Evolutionary conservation across 2,888 invertebrate genomes (phyloP).

Genomic region (Xylophagus ater): DNA sequence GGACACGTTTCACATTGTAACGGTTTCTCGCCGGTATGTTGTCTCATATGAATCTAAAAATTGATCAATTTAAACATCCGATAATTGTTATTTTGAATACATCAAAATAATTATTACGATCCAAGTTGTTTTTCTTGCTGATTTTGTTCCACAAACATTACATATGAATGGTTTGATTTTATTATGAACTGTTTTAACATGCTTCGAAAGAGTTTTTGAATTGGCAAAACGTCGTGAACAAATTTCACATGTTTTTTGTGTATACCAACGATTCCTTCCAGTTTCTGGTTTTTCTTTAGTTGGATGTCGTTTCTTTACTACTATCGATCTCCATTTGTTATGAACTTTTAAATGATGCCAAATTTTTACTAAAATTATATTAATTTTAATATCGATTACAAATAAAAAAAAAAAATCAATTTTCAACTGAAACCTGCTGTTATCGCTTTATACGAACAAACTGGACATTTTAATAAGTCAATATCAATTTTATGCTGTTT

Average conservation of each 20-base stretch:
- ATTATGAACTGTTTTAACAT: conserved; percentile 60
- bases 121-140: conserved; percentile 58
- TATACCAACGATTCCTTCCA: conserved; percentile 40
- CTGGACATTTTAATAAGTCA: conserved; percentile 47
- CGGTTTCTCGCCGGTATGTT: conserved; percentile 70
- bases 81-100: conserved; percentile 2
- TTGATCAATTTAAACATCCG: conserved; percentile 11
- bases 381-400: not conserved
- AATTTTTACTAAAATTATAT: conserved; percentile 39
- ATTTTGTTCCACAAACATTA: conserved; percentile 60
- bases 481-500: conserved; percentile 50
- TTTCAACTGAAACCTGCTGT: conserved; percentile 33
- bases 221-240: conserved; percentile 59
- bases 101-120: conserved; percentile 32
- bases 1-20: conserved; percentile 57
- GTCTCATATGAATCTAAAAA: conserved; percentile 54
- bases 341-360: conserved; percentile 54
- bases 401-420: conserved; percentile 5
- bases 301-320: conserved; percentile 23
- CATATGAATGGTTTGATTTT: conserved; percentile 64
- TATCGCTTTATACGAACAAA: conserved; percentile 47
- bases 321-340: conserved; percentile 33
- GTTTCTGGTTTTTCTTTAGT: conserved; percentile 10
- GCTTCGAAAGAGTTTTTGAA: conserved; percentile 54
- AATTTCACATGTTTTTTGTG: conserved; percentile 53